Base-by-base conservation (phyloP, 1,140 invertebrate genomes). In the Coboldia fuscipes region DNA sequence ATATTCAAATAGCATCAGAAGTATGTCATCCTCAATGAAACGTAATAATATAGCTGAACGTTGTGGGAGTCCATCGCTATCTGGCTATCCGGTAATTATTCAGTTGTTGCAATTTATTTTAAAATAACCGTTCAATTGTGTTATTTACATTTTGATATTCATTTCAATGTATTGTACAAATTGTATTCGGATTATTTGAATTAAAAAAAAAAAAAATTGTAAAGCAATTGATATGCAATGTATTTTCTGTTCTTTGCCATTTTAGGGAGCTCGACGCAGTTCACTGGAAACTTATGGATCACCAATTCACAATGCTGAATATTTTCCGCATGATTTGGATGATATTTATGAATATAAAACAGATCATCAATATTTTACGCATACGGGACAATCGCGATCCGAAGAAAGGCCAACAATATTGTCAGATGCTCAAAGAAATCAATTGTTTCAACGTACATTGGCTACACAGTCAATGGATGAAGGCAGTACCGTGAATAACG, bases 291-390 rank as follows among this genome's bases (percentile, higher is more conserved):
- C 10, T 5, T 37, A 37, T 29, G 31, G 30, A 10, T 33, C 36
- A 18, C 36, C 44, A 7, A 33, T 38, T 1, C 40, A 39, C n/a
- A 40, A 39, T 17, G 30, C 12, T 16, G 51, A 51, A 3, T 55
- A 38, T 27, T 54, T 55, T 36, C 51, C 52, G 24, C 52, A 55
- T 35, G 52, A 55, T 43, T 43, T 55, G 39, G 52, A 55, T 34
- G 51, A 54, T 30, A 55, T 55, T 14, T 52, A 47, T 31, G 52
- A 55, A 36, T 43, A 38, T 28, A 46, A 51, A 29, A 39, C 26
- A 15, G 51, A 54, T 45, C 50, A 51, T 44, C 52, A 55, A 46
- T 55, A 55, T 46, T 53, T 53, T 17, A 55, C 52, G 6, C 45
- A 54, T 35, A 53, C 49, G 2, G 52, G 50, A 34, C 9, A 24